Percentiles rank a stretch among this genome's conserved stretches.
Conservation (phyloP, 2,113 vertebrate species). For the Microtus montanus region DNA sequence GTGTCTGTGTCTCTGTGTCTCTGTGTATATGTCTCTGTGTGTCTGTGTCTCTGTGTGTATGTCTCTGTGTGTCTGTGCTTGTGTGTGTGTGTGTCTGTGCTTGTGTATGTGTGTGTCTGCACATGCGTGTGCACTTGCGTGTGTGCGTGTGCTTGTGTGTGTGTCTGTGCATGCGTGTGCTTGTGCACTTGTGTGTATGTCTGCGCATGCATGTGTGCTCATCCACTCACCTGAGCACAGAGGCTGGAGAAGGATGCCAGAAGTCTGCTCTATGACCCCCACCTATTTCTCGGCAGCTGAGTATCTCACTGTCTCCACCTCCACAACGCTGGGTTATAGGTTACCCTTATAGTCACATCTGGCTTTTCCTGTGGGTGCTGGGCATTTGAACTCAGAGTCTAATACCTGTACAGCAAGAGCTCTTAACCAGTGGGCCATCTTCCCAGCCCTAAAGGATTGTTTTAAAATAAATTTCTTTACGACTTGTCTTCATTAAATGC, state of each 20-base stretch:
- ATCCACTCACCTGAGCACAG: neutral
- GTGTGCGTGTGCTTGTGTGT: too few relatives aligned
- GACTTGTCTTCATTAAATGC: neutral
- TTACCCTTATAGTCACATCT: neutral
- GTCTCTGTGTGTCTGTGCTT: accelerated
- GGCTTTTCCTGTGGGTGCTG: neutral
- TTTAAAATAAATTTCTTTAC: neutral
- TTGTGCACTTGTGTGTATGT: neutral
- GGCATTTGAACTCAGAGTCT: neutral
- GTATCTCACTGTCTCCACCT: neutral
- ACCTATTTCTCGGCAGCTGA: neutral
- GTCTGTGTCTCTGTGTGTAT: neutral
- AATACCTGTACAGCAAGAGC: neutral
- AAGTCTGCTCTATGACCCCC: neutral
- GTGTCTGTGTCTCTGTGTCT: neutral
- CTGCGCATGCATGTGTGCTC: too few relatives aligned
- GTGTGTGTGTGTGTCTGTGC: too few relatives aligned
- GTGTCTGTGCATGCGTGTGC: too few relatives aligned
- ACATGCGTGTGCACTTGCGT: too few relatives aligned
- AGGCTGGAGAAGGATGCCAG: neutral
- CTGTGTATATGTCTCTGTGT: neutral
- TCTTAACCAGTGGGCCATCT: neutral
- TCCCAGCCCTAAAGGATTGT: neutral
- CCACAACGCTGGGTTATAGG: neutral
- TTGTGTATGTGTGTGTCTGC: too few relatives aligned